A percentile compares a stretch with the other conserved stretches of the same genome.
phyloP scores from a whole-genome alignment of 2,797 vertebrate species.

The Periparus ater region DNA sequence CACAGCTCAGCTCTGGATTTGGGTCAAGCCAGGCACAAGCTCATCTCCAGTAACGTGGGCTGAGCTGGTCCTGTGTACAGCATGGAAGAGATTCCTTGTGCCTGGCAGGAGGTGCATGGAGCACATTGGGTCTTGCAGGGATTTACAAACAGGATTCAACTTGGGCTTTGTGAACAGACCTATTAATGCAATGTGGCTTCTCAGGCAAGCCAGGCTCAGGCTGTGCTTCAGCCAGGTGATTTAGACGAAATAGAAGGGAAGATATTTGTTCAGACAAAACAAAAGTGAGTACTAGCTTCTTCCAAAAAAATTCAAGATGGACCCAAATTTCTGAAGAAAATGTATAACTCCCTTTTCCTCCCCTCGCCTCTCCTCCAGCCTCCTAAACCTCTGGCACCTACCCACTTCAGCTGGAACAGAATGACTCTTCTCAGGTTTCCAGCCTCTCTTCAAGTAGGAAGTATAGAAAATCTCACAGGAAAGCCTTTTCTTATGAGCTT shows the following conservation, averaged over 20 bases:
- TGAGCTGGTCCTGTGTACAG: background rate
- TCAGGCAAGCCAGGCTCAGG: background rate
- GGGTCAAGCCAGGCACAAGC: background rate
- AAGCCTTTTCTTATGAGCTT: slow-evolving; percentile 63
- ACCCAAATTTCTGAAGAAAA: background rate
- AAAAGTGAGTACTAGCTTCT: background rate
- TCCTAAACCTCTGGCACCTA: slow-evolving; percentile 42
- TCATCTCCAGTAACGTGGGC: background rate
- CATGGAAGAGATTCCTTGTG: background rate
- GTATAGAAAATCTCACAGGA: slow-evolving; percentile 61
- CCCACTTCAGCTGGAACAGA: slow-evolving; percentile 39
- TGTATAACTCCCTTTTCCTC: background rate
- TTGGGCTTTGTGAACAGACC: background rate
- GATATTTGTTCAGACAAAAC: slow-evolving; percentile 29
- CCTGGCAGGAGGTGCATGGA: background rate
- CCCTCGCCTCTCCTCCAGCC: background rate
- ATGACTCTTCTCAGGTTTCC: slow-evolving; percentile 50
- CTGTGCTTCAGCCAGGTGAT: background rate
- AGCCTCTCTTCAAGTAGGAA: slow-evolving; percentile 50
- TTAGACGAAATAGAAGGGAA: slow-evolving; percentile 43
- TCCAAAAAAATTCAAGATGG: slow-evolving; percentile 3
- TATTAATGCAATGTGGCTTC: background rate
- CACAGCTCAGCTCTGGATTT: background rate
- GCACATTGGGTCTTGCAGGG: background rate
- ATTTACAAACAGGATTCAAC: background rate